A percentile compares a stretch with the other conserved stretches of the same genome.
phyloP scores from a whole-genome alignment of 2,797 vertebrate species.

The Melanitta fusca region DNA sequence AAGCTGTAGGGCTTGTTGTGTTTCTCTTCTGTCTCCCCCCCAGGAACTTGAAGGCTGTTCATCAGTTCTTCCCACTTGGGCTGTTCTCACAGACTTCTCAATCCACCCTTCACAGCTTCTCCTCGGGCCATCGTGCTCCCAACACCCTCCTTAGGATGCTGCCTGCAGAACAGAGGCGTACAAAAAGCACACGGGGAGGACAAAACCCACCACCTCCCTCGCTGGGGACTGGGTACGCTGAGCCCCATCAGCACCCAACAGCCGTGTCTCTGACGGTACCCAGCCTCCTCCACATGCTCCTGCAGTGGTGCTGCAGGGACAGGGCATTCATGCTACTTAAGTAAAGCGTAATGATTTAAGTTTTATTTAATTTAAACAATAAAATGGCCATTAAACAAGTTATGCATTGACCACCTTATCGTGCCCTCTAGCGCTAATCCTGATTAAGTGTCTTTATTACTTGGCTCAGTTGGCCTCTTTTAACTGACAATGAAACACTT shows the following conservation, averaged over 20 bases:
- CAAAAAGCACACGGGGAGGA: background rate
- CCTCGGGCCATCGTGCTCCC: background rate
- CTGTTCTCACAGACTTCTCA: background rate
- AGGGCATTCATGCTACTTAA: background rate
- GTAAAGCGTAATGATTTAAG: constrained; percentile 55
- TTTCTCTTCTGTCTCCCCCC: background rate
- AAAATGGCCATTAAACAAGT: constrained; percentile 64
- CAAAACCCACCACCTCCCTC: accelerated
- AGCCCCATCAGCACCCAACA: background rate
- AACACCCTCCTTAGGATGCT: background rate
- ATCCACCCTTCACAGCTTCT: background rate
- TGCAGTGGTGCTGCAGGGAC: background rate
- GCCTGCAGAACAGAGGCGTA: background rate
- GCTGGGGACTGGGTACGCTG: accelerated
- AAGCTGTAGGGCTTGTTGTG: background rate
- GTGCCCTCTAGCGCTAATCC: constrained; percentile 59
- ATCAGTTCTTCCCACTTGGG: background rate
- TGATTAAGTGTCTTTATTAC: constrained; percentile 70
- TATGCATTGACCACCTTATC: constrained; percentile 65
- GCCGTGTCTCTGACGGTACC: background rate
- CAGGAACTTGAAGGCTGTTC: background rate
- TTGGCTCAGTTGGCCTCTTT: constrained; percentile 66
- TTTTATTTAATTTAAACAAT: constrained; percentile 74
- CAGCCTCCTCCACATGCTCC: background rate
- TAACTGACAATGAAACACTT: constrained; percentile 59